These are phyloP conservation scores for Phataginus tetradactyla DNA, from an alignment of 2,797 vertebrate species.

Conservation along the genomic window DNA sequence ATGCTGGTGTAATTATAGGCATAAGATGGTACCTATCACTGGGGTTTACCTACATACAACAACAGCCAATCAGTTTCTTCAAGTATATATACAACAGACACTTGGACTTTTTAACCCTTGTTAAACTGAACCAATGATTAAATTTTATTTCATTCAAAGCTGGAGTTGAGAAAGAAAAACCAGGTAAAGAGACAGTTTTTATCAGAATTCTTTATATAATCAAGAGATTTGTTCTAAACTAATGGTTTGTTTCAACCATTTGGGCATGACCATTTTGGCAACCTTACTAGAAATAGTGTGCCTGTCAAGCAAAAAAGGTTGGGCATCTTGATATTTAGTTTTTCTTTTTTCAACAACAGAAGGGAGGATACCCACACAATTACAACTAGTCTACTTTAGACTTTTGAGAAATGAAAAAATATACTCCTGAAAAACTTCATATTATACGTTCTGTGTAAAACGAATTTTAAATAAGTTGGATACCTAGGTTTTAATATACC, in stretches of 20 bases:
- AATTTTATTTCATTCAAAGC: slow-evolving; percentile 77
- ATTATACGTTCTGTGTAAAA: slow-evolving; percentile 30
- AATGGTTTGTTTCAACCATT: not conserved
- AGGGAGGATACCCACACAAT: slow-evolving; percentile 16
- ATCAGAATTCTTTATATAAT: slow-evolving; percentile 19
- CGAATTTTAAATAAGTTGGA: slow-evolving; percentile 36
- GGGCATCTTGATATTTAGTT: slow-evolving; percentile 30
- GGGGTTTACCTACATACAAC: slow-evolving; percentile 92
- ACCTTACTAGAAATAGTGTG: slow-evolving; percentile 49
- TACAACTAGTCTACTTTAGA: not conserved
- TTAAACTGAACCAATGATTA: slow-evolving; percentile 81
- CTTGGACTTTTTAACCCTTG: slow-evolving; percentile 86
- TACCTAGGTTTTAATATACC: not conserved
- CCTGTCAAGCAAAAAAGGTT: slow-evolving; percentile 40
- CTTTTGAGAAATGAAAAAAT: not conserved
- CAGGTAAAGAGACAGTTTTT: slow-evolving; percentile 55
- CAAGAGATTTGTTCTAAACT: slow-evolving; percentile 7
- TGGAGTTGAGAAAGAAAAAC: slow-evolving; percentile 81
- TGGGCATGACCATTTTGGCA: not conserved
- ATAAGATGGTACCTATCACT: no score
- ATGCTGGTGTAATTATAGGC: no score
- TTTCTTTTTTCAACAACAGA: slow-evolving; percentile 65
- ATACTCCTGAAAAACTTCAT: slow-evolving; percentile 39
- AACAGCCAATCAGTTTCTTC: slow-evolving; percentile 91
- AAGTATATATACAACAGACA: slow-evolving; percentile 86